Evolutionary conservation across 30 jellyfish, hydroid and myxozoan genomes (phyloP).

Genomic region (Sanderia malayensis): DNA sequence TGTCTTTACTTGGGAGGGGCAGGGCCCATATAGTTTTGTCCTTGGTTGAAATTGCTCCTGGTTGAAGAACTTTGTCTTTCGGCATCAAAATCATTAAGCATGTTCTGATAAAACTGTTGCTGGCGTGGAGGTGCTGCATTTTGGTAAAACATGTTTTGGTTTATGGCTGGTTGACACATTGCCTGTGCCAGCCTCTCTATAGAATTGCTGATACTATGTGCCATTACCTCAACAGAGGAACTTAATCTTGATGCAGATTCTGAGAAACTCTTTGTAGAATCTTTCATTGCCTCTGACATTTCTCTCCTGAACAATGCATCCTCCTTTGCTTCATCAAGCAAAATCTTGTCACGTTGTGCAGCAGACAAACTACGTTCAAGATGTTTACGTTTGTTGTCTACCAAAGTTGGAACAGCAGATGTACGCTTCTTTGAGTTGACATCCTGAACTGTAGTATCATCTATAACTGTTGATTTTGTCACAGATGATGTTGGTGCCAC

Average conservation of each 20-base stretch:
- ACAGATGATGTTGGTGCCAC: not conserved
- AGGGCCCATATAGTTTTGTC: not conserved
- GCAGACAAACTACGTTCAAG: not conserved
- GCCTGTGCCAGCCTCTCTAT: constrained; percentile 1
- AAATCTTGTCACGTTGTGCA: not conserved
- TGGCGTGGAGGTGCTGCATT: not conserved
- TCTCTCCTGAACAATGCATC: not conserved
- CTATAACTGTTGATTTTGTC: not conserved
- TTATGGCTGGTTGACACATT: not conserved
- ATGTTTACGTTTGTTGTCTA: not conserved
- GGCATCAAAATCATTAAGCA: not conserved
- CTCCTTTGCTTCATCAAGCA: constrained; percentile 1
- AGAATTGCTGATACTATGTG: not conserved
- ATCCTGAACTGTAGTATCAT: not conserved
- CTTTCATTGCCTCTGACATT: not conserved
- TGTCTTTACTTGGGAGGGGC: constrained; percentile 1
- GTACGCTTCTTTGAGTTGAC: not conserved
- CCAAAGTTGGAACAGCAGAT: not conserved
- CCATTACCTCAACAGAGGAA: not conserved
- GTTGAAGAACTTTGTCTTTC: not conserved
- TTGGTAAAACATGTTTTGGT: not conserved
- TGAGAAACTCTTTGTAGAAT: not conserved
- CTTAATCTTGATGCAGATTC: not conserved
- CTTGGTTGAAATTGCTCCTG: not conserved
- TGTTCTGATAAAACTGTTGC: not conserved